A percentile compares a stretch with the other conserved stretches of the same genome.
These are phyloP conservation scores for Aleiodes alternator DNA, from an alignment of 2,888 invertebrate species.

Conservation along the genomic window DNA sequence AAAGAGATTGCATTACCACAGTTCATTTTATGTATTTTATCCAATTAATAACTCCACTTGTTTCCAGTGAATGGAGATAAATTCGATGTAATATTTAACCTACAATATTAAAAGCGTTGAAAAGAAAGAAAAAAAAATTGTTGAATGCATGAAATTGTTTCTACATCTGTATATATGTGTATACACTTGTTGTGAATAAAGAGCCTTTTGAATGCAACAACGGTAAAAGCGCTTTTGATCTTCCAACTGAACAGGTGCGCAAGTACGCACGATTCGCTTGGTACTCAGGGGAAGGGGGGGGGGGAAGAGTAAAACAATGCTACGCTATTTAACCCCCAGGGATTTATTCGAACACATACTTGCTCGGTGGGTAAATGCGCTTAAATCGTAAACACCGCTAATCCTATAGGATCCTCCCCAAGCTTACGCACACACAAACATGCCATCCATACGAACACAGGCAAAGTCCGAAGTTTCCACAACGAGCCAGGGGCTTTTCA, in stretches of 20 bases:
- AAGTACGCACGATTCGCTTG: conserved; percentile 23
- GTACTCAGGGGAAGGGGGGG: not conserved
- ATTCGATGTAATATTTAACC: too few relatives aligned
- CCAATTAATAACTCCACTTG: too few relatives aligned
- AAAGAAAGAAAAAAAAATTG: too few relatives aligned
- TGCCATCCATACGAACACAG: not conserved
- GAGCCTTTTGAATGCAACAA: conserved; percentile 1
- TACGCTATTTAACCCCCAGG: conserved; percentile 56
- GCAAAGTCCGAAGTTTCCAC: conserved; percentile 3
- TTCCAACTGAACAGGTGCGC: conserved; percentile 32
- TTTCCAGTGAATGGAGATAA: too few relatives aligned
- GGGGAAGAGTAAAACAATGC: conserved; percentile 36
- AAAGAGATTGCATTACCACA: too few relatives aligned
- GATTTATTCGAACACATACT: conserved; percentile 68
- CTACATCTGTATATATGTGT: not conserved
- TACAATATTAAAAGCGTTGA: too few relatives aligned
- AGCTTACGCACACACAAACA: conserved; percentile 42
- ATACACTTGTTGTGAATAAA: conserved; percentile 5
- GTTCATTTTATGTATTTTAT: too few relatives aligned
- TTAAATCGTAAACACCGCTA: conserved; percentile 70
- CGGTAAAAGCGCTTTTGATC: conserved; percentile 10
- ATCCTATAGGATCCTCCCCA: conserved; percentile 63
- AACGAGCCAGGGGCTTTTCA: not conserved
- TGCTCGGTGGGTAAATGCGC: conserved; percentile 64
- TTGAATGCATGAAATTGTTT: not conserved